These are phyloP conservation scores for Coenonympha arcania DNA, from an alignment of 2,888 invertebrate species.

Conservation along the genomic window DNA sequence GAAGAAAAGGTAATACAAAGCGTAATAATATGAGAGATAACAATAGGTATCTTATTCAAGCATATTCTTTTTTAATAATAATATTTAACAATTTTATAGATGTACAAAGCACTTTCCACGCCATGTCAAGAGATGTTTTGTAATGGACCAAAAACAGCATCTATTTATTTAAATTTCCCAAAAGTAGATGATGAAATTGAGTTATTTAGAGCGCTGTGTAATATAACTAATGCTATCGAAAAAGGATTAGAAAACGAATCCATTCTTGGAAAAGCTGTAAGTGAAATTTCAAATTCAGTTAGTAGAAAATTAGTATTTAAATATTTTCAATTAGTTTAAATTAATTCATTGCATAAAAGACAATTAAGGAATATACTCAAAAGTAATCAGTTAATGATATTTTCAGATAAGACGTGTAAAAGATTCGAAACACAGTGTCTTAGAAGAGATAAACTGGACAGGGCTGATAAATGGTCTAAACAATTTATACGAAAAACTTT, in stretches of 20 bases:
- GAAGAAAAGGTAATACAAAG: conserved; percentile 51
- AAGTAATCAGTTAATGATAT: not conserved
- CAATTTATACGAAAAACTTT: conserved; percentile 45
- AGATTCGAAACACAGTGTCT: conserved; percentile 33
- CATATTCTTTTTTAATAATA: not conserved
- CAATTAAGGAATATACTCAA: not conserved
- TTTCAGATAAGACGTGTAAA: conserved; percentile 41
- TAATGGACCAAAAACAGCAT: conserved; percentile 40
- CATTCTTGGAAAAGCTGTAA: conserved; percentile 52
- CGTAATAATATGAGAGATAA: not conserved
- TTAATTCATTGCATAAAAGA: not conserved
- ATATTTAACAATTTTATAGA: conserved; percentile 39
- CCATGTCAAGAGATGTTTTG: conserved; percentile 52
- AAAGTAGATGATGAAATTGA: conserved; percentile 26
- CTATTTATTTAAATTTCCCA: conserved; percentile 42
- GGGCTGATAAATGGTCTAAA: conserved; percentile 50
- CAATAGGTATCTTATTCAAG: no score
- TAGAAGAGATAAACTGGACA: conserved; percentile 51
- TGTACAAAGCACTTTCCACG: conserved; percentile 50
- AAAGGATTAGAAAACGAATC: conserved; percentile 46
- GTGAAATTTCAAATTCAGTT: conserved; percentile 25
- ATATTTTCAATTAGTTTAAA: not conserved
- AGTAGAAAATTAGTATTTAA: not conserved
- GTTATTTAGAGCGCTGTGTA: conserved; percentile 43
- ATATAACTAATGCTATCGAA: conserved; percentile 48